Percentiles rank a stretch among this genome's conserved stretches.
phyloP scores from a whole-genome alignment of 2,888 invertebrate genomes.

The Nowickia ferox region DNA sequence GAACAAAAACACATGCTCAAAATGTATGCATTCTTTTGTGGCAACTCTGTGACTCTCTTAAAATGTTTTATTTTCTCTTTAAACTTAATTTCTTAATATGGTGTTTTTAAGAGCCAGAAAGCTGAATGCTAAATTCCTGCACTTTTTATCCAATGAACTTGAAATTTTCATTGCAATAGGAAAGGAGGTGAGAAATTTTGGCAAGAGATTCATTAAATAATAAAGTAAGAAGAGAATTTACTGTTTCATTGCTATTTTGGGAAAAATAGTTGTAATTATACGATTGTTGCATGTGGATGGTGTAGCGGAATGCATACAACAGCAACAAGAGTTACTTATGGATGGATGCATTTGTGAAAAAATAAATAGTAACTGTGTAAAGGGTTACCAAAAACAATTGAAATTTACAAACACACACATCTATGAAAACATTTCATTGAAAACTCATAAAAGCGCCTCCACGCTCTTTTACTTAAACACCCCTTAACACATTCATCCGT shows the following conservation, averaged over 20 bases:
- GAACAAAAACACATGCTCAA: too few species aligned
- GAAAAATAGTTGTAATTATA: slow-evolving; percentile 1
- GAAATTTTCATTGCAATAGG: slow-evolving; percentile 29
- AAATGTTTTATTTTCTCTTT: not conserved
- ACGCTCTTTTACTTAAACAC: slow-evolving; percentile 46
- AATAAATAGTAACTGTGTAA: slow-evolving; percentile 36
- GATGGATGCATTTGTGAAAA: not conserved
- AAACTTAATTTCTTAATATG: not conserved
- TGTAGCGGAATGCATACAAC: slow-evolving; percentile 58
- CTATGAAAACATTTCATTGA: not conserved
- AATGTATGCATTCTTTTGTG: not conserved
- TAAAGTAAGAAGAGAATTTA: not conserved
- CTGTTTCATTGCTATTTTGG: not conserved
- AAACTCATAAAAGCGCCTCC: slow-evolving; percentile 33
- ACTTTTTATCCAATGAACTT: slow-evolving; percentile 54
- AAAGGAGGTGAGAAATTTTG: not conserved
- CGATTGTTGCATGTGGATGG: slow-evolving; percentile 44
- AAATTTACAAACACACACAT: not conserved
- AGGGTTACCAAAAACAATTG: slow-evolving; percentile 33
- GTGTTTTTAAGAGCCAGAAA: slow-evolving; percentile 3
- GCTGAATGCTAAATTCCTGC: slow-evolving; percentile 16
- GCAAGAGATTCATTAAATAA: not conserved
- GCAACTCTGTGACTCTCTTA: not conserved
- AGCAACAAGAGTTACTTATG: slow-evolving; percentile 15
- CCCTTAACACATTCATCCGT: not conserved